Evolutionary conservation across 2,888 invertebrate species (phyloP), one percentile per base, ranked within the genome.

Genomic region (Molorchus minor): DNA sequence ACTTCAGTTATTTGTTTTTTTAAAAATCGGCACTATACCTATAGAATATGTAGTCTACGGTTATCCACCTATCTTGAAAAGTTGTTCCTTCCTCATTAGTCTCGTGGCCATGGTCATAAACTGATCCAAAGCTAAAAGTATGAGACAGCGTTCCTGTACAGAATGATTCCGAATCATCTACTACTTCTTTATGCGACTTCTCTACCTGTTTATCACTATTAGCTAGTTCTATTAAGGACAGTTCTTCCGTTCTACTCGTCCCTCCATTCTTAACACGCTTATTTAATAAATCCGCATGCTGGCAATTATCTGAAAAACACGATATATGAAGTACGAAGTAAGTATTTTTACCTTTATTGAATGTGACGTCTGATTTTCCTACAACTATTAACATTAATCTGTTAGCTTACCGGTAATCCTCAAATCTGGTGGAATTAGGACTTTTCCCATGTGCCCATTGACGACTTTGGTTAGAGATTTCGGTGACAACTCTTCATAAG

Each of bases 41-140:
- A 69, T 91, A 94, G 79, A 96, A 94, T 61, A 98, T 94, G 76
- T 96, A 96, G 81, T 98, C 97, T 0, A 97, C 96, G 0, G 88
- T 91, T 51, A 88, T 80, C 91, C 92, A 92, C 41, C 81, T 76
- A 46, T 87, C 82, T 72, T 96, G 96, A 77, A 84, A 86, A 0
- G 95, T 94, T 3, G 94, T 91, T 0, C 88, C 92, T 73, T 89
- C 90, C 0, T 53, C 57, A 41, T 81, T 78, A 0, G 70, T 56
- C n/a, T 69, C 59, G 52, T 82, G 81, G 25, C 71, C 71, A 71
- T 88, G 87, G 20, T 82, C 75, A 76, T 94, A 94, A 0, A 87
- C 89, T 2, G 93, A 92, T 21, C 80, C 74, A 1, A 95, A 83
- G 30, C 83, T 81, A 30, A 95, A 84, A 15, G 83, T 79, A 76